Percentiles rank a stretch among this genome's conserved stretches.
Evolutionary conservation across 2,888 invertebrate species (phyloP).

Genomic region (Epicampocera succincta): DNA sequence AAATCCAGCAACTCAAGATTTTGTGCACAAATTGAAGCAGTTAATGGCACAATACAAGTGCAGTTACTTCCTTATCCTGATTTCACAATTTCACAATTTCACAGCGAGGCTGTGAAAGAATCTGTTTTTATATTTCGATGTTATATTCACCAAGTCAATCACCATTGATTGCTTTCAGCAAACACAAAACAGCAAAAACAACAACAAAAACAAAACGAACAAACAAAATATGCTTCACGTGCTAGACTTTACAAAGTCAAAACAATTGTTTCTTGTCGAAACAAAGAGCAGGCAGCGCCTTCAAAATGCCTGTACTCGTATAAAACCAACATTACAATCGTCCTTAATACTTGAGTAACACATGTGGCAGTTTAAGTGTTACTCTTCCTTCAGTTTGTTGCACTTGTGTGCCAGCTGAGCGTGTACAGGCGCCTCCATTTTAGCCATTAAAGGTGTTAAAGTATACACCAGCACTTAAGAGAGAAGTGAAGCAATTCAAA

Average conservation of each 20-base stretch:
- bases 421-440: background rate
- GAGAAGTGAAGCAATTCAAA: background rate
- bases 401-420: constrained; percentile 4
- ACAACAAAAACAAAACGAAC: background rate
- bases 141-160: constrained; percentile 26
- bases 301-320: background rate
- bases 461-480: constrained; percentile 11
- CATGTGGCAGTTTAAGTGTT: constrained; percentile 8
- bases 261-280: constrained; percentile 26
- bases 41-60: too few species aligned
- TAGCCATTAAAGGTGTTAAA: constrained; percentile 39
- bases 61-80: too few species aligned
- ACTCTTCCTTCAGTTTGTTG: constrained; percentile 2
- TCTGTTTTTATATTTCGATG: background rate
- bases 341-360: constrained; percentile 1
- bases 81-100: too few species aligned
- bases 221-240: background rate
- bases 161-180: constrained; percentile 36
- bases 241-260: constrained; percentile 27
- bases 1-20: too few species aligned
- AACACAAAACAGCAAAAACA: constrained; percentile 10
- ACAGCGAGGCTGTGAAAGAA: too few species aligned
- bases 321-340: background rate
- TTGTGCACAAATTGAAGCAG: too few species aligned
- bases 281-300: background rate